Evolutionary conservation across 2,888 invertebrate genomes (phyloP).

Genomic region (Ichneumon xanthorius): DNA sequence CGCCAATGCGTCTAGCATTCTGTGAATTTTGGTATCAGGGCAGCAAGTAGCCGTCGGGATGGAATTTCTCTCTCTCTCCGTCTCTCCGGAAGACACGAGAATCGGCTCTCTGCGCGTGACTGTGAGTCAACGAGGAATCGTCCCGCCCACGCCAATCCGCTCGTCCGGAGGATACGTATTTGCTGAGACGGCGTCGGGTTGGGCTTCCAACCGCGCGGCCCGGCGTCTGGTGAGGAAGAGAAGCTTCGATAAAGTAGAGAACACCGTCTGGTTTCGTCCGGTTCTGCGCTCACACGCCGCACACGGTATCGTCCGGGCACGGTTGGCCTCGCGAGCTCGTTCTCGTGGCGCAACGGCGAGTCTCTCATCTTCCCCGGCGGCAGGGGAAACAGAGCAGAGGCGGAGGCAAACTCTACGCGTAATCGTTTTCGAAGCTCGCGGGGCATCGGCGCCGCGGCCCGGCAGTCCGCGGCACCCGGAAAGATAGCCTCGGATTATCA

Average conservation of each 20-base stretch:
- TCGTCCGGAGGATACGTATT: not conserved
- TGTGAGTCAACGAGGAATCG: conserved; percentile 41
- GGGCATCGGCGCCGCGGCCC: conserved; percentile 7
- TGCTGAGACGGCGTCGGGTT: not conserved
- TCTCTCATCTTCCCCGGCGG: conserved; percentile 52
- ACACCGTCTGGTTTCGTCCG: conserved; percentile 2
- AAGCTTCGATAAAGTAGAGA: conserved; percentile 59
- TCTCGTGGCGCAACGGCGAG: conserved; percentile 52
- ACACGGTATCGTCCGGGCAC: not conserved
- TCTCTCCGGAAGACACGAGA: not conserved
- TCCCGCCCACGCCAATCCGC: conserved; percentile 35
- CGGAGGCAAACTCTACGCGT: conserved; percentile 24
- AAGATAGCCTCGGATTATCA: conserved; percentile 83
- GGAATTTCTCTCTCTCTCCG: not conserved
- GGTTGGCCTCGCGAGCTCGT: conserved; percentile 29
- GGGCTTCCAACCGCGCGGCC: not conserved
- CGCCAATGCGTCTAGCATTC: conserved; percentile 76
- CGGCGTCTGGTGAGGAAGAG: conserved; percentile 34
- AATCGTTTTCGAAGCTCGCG: conserved; percentile 13
- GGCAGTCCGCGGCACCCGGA: conserved; percentile 62
- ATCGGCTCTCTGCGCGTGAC: conserved; percentile 14
- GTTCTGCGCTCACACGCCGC: conserved; percentile 13
- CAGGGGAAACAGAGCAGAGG: conserved; percentile 62
- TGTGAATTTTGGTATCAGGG: conserved; percentile 79
- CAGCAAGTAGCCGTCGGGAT: conserved; percentile 47